Conservation (phyloP, 2,797 vertebrate genomes). For the Eospalax fontanierii region DNA sequence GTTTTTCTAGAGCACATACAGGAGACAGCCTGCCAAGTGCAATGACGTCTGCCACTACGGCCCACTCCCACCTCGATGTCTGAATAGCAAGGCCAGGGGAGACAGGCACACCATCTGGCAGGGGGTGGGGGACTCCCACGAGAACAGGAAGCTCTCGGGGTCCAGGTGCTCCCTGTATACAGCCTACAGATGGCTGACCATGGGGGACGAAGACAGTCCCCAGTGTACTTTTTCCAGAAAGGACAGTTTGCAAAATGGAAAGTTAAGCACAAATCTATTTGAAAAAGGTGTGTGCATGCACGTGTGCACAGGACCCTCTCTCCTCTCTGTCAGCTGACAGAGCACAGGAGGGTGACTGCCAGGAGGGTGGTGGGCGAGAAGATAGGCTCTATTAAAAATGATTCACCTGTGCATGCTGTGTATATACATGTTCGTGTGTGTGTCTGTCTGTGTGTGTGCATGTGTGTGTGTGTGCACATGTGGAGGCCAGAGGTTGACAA, state of each 20-base stretch:
- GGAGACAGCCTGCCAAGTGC: neutral
- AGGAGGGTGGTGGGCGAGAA: fast-evolving
- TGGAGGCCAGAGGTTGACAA: neutral
- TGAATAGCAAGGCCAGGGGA: neutral
- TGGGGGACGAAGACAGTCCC: neutral
- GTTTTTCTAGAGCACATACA: neutral
- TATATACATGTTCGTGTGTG: neutral
- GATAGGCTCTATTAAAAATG: neutral
- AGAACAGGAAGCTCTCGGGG: neutral
- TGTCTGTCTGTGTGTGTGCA: neutral
- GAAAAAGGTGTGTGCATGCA: neutral
- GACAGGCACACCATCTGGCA: neutral
- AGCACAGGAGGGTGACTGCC: neutral
- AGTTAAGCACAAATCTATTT: neutral
- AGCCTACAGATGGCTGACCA: neutral
- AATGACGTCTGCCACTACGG: neutral
- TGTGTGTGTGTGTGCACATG: neutral
- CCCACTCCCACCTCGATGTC: neutral
- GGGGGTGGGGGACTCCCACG: neutral
- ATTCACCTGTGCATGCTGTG: neutral
- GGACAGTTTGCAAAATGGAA: neutral
- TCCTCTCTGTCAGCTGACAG: neutral
- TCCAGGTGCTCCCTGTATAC: neutral
- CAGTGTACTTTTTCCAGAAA: neutral
- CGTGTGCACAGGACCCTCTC: fast-evolving